Conservation (phyloP, 2,797 vertebrate species). For the Lophius americanus region DNA sequence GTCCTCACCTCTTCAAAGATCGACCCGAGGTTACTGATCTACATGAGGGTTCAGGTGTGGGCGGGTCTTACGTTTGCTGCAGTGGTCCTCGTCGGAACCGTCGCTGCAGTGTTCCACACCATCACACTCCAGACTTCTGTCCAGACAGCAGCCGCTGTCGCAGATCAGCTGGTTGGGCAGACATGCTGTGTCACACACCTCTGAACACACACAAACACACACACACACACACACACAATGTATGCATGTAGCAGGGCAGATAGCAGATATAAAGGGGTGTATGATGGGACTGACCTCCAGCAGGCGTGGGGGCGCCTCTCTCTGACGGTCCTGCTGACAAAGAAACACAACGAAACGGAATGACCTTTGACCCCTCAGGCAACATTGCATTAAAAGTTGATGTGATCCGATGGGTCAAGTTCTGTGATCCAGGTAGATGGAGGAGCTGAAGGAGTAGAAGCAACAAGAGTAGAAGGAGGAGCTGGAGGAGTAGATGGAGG, state of each 20-base stretch:
- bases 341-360: neutral
- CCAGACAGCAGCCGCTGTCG: constrained; percentile 85
- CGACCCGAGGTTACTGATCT: too few relatives aligned
- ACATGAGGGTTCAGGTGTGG: neutral
- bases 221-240: constrained; percentile 1
- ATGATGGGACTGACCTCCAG: constrained; percentile 50
- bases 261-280: constrained; percentile 11
- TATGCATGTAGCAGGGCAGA: neutral
- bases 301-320: neutral
- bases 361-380: too few relatives aligned
- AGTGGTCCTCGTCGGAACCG: constrained; percentile 83
- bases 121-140: constrained; percentile 88
- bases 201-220: constrained; percentile 35
- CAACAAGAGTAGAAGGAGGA: too few relatives aligned
- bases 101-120: constrained; percentile 82
- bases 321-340: constrained; percentile 25
- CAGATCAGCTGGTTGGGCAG: constrained; percentile 81
- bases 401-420: too few relatives aligned
- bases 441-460: too few relatives aligned
- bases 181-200: constrained; percentile 79
- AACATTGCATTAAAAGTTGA: too few relatives aligned
- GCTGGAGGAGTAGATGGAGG: too few relatives aligned
- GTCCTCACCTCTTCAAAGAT: neutral
- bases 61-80: constrained; percentile 81
- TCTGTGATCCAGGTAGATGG: too few relatives aligned